Base-by-base conservation (phyloP, 2,113 vertebrate genomes). In the Muntiacus muntjak region DNA sequence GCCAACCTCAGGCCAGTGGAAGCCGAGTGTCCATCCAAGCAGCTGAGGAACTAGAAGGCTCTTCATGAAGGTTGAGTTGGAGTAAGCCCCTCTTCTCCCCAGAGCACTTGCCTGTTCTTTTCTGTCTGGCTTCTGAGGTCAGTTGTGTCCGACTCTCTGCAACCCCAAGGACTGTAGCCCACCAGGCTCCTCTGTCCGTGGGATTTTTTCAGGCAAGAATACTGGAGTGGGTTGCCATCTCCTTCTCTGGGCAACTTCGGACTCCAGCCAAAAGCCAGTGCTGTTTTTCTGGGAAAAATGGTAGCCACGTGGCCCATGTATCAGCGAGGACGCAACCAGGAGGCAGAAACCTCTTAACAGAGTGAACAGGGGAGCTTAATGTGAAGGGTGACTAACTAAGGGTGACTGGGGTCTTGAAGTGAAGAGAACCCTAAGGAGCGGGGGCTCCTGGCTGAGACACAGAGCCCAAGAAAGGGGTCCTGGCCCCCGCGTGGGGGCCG, bases 61-160 rank as follows among this genome's bases (percentile, higher is more conserved):
- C 50, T 87, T 71, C 54, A 5, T 5, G 45, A n/a, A 6, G 1
- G 13, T 40, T 62, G 74, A 60, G 47, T 1, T 40, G 52, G 55
- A 50, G 28, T 33, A 7, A 40, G 45, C 4, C 1, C 26, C n/a
- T 26, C 30, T 1, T 40, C 6, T 6, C 16, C 19, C 40, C 17
- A 40, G 4, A 30, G 52, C 5, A 16, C 52, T 33, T 74, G 30
- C 57, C 28, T 86, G 6, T 78, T 89, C n/a, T 10, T 0, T 10
- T 47, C 43, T 64, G 3, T 57, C 47, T 96, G 54, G 71, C 40
- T 71, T 92, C 88, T 62, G 50, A n/a, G 6, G n/a, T 71, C 64
- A 11, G 64, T 36, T 2, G 0, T 19, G 1, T 71, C 9, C 2
- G 17, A 36, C 9, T 11, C 64, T 71, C 1, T 36, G 64, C 17